Evolutionary conservation across 2,113 vertebrate genomes (phyloP).

Genomic region (Micronycteris hirsuta): DNA sequence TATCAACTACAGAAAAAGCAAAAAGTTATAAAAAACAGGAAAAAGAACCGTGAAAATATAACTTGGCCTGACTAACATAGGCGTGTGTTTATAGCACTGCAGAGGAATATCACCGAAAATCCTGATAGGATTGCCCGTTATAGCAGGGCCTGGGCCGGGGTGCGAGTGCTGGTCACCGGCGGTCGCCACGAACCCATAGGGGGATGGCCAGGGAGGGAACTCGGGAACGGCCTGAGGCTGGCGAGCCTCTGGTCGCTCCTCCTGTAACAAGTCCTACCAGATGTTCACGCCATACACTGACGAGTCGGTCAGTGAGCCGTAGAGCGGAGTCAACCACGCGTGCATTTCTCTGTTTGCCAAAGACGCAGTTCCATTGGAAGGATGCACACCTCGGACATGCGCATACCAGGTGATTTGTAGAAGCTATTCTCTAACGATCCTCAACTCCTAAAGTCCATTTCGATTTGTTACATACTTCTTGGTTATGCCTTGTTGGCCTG

Average conservation of each 20-base stretch:
- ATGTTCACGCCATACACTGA: neutral
- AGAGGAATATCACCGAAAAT: neutral
- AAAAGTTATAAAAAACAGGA: neutral
- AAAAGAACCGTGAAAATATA: neutral
- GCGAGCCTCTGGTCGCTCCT: neutral
- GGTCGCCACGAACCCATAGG: neutral
- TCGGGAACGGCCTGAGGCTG: neutral
- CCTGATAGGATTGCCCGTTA: neutral
- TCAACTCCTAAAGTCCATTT: neutral
- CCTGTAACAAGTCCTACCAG: neutral
- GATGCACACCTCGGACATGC: neutral
- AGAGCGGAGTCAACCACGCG: neutral
- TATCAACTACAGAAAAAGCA: neutral
- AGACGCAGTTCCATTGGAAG: neutral
- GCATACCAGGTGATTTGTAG: neutral
- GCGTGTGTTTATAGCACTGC: neutral
- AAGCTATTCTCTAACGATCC: neutral
- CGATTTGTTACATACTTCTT: neutral
- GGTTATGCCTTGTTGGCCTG: neutral
- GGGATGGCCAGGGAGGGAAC: neutral
- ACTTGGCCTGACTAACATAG: neutral
- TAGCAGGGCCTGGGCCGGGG: neutral
- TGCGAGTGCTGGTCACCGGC: neutral
- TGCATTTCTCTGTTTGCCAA: neutral
- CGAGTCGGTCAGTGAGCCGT: neutral